phyloP scores from a whole-genome alignment of 2,888 invertebrate species.

The Phymatocera aterrima region DNA sequence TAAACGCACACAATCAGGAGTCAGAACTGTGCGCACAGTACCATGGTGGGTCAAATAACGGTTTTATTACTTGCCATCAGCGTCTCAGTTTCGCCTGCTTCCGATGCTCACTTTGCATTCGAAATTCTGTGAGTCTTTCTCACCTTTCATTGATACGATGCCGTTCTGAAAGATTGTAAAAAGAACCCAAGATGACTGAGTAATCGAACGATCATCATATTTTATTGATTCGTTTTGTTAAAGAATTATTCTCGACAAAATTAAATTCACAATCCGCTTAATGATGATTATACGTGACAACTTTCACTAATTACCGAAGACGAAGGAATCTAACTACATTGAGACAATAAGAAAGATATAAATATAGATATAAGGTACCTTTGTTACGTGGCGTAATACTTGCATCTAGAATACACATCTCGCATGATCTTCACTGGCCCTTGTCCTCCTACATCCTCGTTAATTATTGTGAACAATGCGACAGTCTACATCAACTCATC shows the following conservation, averaged over 20 bases:
- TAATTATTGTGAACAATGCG: neutral
- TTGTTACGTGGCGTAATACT: too few species aligned
- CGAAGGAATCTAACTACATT: neutral
- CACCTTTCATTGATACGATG: neutral
- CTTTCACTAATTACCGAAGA: neutral
- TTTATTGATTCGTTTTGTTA: too few species aligned
- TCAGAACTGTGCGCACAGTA: conserved; percentile 53
- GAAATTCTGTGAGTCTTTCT: too few species aligned
- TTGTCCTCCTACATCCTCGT: neutral
- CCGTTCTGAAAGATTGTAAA: neutral
- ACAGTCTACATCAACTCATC: neutral
- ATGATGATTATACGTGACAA: neutral
- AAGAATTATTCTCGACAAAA: too few species aligned
- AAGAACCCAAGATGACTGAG: neutral
- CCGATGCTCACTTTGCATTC: neutral
- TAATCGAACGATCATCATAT: too few species aligned
- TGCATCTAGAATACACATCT: neutral
- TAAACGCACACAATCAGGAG: conserved; percentile 25
- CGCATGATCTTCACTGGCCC: neutral
- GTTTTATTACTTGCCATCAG: conserved; percentile 66
- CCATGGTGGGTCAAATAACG: conserved; percentile 71
- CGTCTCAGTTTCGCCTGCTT: conserved; percentile 53
- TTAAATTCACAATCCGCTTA: neutral
- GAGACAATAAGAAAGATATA: neutral
- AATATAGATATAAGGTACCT: neutral